phyloP scores from a whole-genome alignment of 2,113 vertebrate species.

The Willisornis vidua region DNA sequence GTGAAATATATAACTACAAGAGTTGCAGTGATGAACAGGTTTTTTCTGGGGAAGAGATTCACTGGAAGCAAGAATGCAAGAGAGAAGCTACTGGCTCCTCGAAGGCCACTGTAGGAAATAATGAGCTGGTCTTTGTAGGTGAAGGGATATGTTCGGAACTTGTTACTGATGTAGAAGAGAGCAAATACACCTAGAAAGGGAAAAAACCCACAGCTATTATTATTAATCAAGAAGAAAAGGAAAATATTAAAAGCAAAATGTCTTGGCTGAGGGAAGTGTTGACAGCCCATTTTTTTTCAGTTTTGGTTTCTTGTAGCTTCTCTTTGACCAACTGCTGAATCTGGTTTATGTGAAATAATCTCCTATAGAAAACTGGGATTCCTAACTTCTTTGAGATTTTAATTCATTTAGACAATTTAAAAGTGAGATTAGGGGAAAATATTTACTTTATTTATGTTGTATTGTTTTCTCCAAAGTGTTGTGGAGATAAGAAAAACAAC shows the following conservation, averaged over 20 bases:
- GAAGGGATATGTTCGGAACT: conserved; percentile 92
- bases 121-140: conserved; percentile 93
- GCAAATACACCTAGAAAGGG: conserved; percentile 84
- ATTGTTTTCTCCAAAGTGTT: not conserved
- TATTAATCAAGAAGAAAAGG: not conserved
- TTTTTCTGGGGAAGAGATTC: conserved; percentile 84
- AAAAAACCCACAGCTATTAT: not conserved
- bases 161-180: conserved; percentile 92
- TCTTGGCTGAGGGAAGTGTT: not conserved
- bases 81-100: conserved; percentile 94
- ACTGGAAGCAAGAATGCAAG: conserved; percentile 90
- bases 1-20: conserved; percentile 93
- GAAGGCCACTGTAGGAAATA: conserved; percentile 91
- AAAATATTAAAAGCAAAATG: not conserved
- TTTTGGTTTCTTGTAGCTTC: not conserved
- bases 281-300: not conserved
- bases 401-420: not conserved
- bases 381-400: not conserved
- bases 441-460: not conserved
- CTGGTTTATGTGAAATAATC: not conserved
- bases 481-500: not conserved
- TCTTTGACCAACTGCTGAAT: not conserved
- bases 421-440: not conserved
- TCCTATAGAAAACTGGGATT: not conserved
- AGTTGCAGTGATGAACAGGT: conserved; percentile 90